These are phyloP conservation scores for Scortum barcoo DNA, from an alignment of 2,113 vertebrate species.

Conservation along the genomic window DNA sequence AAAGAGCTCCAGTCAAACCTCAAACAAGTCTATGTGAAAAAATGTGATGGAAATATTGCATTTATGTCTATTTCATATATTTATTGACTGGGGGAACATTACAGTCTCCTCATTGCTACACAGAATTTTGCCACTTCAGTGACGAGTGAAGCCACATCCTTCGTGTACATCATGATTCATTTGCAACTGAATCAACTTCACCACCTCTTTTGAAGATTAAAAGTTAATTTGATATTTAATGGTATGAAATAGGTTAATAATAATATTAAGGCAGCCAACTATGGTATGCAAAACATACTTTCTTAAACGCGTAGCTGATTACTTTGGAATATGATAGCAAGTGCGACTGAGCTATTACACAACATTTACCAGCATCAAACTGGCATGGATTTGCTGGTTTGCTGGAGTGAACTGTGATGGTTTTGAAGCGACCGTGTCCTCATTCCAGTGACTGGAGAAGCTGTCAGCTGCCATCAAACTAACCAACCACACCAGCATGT, in stretches of 20 bases:
- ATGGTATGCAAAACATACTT: neutral
- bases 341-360: neutral
- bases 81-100: too few relatives aligned
- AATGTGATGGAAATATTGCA: too few relatives aligned
- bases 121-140: too few relatives aligned
- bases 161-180: too few relatives aligned
- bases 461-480: slow-evolving; percentile 24
- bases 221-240: neutral
- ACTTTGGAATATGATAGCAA: neutral
- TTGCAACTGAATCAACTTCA: too few relatives aligned
- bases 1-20: too few relatives aligned
- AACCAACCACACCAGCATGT: neutral
- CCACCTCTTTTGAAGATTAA: too few relatives aligned
- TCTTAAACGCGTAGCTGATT: neutral
- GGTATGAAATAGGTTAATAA: too few relatives aligned
- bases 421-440: neutral
- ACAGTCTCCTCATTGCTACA: too few relatives aligned
- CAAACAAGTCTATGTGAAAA: too few relatives aligned
- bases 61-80: too few relatives aligned
- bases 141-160: too few relatives aligned
- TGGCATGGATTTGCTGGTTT: neutral
- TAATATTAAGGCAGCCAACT: neutral
- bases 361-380: neutral
- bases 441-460: slow-evolving; percentile 28
- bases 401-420: neutral